phyloP scores from a whole-genome alignment of 2,797 vertebrate species.

The Loris lydekkerianus region DNA sequence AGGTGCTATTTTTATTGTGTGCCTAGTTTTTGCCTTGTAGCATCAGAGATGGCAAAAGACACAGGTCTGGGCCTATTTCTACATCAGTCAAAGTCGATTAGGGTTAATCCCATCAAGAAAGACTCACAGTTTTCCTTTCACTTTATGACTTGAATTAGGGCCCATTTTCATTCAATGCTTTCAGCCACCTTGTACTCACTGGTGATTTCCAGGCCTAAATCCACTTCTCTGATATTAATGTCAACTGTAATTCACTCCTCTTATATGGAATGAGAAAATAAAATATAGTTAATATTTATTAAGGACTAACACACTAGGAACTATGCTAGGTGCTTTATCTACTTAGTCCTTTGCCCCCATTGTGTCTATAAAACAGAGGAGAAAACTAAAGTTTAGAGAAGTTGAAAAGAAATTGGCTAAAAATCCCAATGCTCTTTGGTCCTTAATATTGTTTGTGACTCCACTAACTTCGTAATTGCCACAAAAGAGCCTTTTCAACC shows the following conservation, averaged over 20 bases:
- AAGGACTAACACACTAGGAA: not conserved
- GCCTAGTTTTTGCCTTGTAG: not conserved
- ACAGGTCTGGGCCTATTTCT: not conserved
- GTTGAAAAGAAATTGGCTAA: not conserved
- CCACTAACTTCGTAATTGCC: not conserved
- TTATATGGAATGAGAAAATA: not conserved
- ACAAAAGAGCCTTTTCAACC: not conserved
- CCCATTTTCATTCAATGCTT: not conserved
- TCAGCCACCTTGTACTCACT: accelerated
- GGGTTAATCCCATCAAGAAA: not conserved
- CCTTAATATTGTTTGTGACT: not conserved
- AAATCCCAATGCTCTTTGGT: not conserved
- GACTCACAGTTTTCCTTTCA: not conserved
- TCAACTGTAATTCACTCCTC: not conserved
- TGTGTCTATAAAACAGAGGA: not conserved
- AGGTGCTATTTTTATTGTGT: not conserved
- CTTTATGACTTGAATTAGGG: not conserved
- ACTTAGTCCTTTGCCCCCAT: not conserved
- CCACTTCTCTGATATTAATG: not conserved
- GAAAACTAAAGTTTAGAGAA: not conserved
- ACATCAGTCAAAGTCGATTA: not conserved
- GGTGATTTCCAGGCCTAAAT: not conserved
- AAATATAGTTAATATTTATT: not conserved
- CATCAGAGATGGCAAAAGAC: not conserved
- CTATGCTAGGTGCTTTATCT: not conserved